Evolutionary conservation across 2,888 invertebrate genomes (phyloP).

Genomic region (Lottia gigantea): DNA sequence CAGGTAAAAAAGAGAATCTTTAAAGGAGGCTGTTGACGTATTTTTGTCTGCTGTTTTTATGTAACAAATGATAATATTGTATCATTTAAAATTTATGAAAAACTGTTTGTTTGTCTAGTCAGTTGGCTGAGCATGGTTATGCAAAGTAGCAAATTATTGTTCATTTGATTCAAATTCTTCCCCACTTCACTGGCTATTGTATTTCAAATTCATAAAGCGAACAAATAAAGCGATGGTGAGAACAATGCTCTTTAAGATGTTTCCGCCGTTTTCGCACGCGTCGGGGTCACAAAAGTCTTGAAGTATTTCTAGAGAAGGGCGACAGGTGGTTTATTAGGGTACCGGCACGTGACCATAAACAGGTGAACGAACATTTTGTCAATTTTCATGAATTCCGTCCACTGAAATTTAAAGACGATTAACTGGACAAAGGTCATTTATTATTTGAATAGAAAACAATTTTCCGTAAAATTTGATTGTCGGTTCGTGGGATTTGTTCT

Average conservation of each 20-base stretch:
- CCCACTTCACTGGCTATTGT: no score
- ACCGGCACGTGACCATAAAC: background rate
- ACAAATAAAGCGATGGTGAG: no score
- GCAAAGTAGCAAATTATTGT: no score
- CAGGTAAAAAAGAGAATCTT: no score
- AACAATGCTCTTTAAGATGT: background rate
- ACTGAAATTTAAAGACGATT: background rate
- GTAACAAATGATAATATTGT: no score
- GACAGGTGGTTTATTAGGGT: slow-evolving; percentile 4
- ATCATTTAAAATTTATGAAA: no score
- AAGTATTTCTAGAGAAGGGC: background rate
- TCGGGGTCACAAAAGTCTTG: background rate
- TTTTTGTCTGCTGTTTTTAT: no score
- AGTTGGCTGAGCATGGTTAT: no score
- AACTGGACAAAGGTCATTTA: slow-evolving; percentile 7
- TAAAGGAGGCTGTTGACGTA: no score
- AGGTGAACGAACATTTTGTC: slow-evolving; percentile 4
- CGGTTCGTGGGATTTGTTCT: background rate
- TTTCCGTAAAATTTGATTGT: background rate
- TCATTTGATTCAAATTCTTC: no score
- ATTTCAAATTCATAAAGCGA: no score
- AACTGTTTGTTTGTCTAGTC: no score
- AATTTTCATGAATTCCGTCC: background rate
- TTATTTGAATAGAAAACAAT: background rate
- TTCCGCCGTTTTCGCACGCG: slow-evolving; percentile 3